Base-by-base conservation (phyloP, 2,888 invertebrate genomes). In the Mesorhabditis belari region DNA sequence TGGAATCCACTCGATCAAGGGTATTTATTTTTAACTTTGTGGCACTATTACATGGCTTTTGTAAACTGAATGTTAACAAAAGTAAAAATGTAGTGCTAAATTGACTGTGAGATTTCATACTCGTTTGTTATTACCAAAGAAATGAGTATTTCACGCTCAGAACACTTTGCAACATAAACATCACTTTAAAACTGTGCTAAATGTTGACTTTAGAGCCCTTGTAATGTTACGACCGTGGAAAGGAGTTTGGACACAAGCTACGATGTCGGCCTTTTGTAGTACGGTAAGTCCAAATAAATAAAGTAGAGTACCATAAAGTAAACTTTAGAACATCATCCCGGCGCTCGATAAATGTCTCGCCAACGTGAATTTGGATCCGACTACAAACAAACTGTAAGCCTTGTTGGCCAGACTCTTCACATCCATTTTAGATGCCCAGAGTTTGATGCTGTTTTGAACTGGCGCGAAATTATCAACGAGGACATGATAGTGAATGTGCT, bases 201-300 rank as follows among this genome's bases (percentile, higher is more conserved):
- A 27, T 17, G 19, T 5, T 58, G 12, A 19, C 56, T 71, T 87
- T 49, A 95, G 95, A 0, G 96, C 95, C 0, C 87, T 90, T 70
- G 86, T 90, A 25, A 91, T 96, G 85, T 85, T 98, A 26, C 87
- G 88, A 59, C 95, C 96, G 0, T 98, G 98, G 98, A 84, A 86
- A 25, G 85, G 84, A 57, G 89, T 90, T 1, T 89, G 93, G 81
- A 84, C 88, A 53, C 87, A 87, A 61, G 87, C 87, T 17, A 87
- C 89, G 58, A 88, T 91, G 86, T 87, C 89, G 58, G 87, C 88
- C 2, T 92, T 93, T 35, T 58, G 9, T 27, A 35, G n/a, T 27
- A 26, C 26, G 2, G n/a, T 2, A 21, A 19, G n/a, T 12, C 17
- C 17, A 17, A 23, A 23, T 35, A 23, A 9, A 23, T 53, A 17